Conservation (phyloP, 2,797 vertebrate species). For the Ctenosaura bakeri region DNA sequence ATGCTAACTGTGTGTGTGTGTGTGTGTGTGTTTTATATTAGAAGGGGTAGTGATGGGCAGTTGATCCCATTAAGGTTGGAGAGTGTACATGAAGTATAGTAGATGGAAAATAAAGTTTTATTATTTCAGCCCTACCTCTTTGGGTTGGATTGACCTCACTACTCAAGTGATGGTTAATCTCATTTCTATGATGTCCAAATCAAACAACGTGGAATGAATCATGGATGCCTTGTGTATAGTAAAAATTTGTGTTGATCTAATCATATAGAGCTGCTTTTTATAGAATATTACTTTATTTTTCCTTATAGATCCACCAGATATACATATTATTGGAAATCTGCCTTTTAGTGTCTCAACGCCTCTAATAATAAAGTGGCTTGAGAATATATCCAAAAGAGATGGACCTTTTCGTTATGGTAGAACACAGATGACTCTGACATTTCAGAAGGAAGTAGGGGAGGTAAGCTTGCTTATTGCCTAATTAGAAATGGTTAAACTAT, state of each 20-base stretch:
- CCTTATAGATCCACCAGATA: slow-evolving; percentile 88
- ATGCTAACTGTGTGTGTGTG: not conserved
- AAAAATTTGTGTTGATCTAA: not conserved
- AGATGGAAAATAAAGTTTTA: not conserved
- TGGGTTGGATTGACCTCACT: not conserved
- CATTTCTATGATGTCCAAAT: not conserved
- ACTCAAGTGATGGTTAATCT: not conserved
- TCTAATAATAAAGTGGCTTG: slow-evolving; percentile 94
- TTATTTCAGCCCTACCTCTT: too few species aligned
- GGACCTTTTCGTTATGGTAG: slow-evolving; percentile 93
- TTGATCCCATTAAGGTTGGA: not conserved
- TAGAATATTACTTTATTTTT: not conserved
- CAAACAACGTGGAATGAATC: not conserved
- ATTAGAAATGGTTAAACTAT: not conserved
- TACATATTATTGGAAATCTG: slow-evolving; percentile 96
- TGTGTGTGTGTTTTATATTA: too few species aligned
- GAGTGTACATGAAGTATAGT: not conserved
- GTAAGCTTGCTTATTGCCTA: slow-evolving; percentile 74
- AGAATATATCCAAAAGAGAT: slow-evolving; percentile 83
- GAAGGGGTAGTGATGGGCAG: not conserved
- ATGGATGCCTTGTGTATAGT: slow-evolving; percentile 36
- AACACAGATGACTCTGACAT: slow-evolving; percentile 92
- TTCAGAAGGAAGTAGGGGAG: slow-evolving; percentile 97
- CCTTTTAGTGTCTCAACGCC: slow-evolving; percentile 95
- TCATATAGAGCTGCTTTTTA: slow-evolving; percentile 26